Percentiles rank a stretch among this genome's conserved stretches.
Evolutionary conservation across 2,113 vertebrate genomes (phyloP).

Genomic region (Candoia aspera): DNA sequence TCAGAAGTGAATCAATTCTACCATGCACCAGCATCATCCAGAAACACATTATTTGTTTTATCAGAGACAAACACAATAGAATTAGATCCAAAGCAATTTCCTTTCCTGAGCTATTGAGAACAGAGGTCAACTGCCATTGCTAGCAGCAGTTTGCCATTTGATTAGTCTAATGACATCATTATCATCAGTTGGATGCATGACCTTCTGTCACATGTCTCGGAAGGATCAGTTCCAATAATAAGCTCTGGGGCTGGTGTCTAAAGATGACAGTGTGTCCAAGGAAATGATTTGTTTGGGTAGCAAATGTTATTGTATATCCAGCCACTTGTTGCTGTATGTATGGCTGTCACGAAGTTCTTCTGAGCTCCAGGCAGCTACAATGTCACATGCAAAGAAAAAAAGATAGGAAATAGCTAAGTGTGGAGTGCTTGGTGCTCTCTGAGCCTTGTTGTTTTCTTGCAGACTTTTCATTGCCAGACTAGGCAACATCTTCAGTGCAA

Average conservation of each 20-base stretch:
- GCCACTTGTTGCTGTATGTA: not conserved
- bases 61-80: slow-evolving; percentile 7
- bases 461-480: no score
- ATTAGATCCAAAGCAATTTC: slow-evolving; percentile 14
- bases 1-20: not conserved
- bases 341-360: not conserved
- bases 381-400: not conserved
- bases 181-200: not conserved
- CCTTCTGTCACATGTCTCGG: not conserved
- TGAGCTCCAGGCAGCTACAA: not conserved
- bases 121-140: not conserved
- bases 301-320: not conserved
- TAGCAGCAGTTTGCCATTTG: not conserved
- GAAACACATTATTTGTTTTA: not conserved
- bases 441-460: no score
- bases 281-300: not conserved
- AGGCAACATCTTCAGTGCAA: no score
- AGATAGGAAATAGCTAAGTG: not conserved
- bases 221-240: not conserved
- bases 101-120: not conserved
- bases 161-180: slow-evolving; percentile 1
- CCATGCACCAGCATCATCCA: not conserved
- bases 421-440: no score
- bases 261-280: not conserved
- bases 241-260: not conserved